Percentiles rank a stretch among this genome's conserved stretches.
Evolutionary conservation across 1,140 invertebrate species (phyloP).

Genomic region (Myzus persicae): DNA sequence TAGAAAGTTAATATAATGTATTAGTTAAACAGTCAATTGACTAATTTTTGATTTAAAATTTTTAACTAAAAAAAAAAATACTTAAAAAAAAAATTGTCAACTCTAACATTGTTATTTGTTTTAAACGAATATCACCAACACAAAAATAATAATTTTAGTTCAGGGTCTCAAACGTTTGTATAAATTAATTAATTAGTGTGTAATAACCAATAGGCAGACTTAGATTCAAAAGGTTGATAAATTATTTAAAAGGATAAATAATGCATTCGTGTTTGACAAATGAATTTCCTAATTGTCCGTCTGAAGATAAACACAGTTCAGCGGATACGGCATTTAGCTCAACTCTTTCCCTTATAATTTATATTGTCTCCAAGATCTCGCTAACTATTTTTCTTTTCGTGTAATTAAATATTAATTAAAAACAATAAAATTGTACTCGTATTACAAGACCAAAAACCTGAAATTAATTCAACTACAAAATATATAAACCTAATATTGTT

Average conservation of each 20-base stretch:
- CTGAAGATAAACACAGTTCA: background rate
- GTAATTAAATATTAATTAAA: constrained; percentile 4
- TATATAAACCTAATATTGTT: background rate
- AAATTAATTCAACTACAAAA: background rate
- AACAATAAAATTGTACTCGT: background rate
- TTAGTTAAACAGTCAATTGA: background rate
- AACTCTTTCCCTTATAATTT: background rate
- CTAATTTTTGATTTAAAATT: background rate
- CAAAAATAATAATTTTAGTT: background rate
- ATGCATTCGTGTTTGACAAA: background rate
- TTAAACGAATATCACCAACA: background rate
- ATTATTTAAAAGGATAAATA: background rate
- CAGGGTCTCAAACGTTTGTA: background rate
- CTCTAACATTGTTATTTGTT: background rate
- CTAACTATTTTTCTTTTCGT: background rate
- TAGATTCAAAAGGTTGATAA: background rate
- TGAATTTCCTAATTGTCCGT: background rate
- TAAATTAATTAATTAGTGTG: background rate
- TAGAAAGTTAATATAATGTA: background rate
- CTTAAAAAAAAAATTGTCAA: background rate
- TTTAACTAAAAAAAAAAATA: background rate
- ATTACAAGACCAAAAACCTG: background rate
- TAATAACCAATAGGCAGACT: background rate
- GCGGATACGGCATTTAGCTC: background rate
- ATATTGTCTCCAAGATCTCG: background rate